These are phyloP conservation scores for Agrilus cyanescens DNA, from an alignment of 2,888 invertebrate species.

Conservation along the genomic window DNA sequence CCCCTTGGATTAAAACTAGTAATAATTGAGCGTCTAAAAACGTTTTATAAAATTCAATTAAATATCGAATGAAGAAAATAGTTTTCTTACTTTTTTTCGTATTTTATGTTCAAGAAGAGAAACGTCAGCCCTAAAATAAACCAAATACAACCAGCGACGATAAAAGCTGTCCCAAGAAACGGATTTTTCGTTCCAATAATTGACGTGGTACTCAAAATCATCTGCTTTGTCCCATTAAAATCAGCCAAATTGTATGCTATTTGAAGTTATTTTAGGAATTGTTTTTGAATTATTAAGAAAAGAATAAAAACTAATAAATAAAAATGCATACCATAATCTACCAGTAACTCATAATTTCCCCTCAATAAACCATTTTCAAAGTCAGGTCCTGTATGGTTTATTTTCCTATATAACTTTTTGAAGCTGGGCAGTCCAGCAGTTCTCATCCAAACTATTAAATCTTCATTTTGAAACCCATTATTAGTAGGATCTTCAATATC, in stretches of 20 bases:
- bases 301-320: neutral
- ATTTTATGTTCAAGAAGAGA: constrained; percentile 90
- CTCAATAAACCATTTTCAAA: constrained; percentile 62
- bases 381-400: constrained; percentile 53
- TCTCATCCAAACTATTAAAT: constrained; percentile 99
- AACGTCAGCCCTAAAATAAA: constrained; percentile 83
- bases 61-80: neutral
- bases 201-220: constrained; percentile 94
- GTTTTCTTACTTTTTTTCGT: constrained; percentile 76
- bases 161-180: constrained; percentile 95
- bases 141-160: constrained; percentile 92
- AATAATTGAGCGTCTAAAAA: constrained; percentile 74
- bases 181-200: constrained; percentile 96
- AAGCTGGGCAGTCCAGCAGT: constrained; percentile 95
- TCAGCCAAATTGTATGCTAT: constrained; percentile 82
- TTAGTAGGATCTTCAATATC: constrained; percentile 57
- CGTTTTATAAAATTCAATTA: neutral
- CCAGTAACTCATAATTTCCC: constrained; percentile 57
- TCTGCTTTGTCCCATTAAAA: constrained; percentile 87
- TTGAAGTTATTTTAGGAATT: too few relatives aligned
- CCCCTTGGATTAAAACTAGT: constrained; percentile 81
- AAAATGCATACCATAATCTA: constrained; percentile 60
- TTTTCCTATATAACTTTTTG: constrained; percentile 82
- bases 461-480: constrained; percentile 93
- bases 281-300: constrained; percentile 10